A percentile compares a stretch with the other conserved stretches of the same genome.
phyloP scores from a whole-genome alignment of 2,888 invertebrate species.

The Phortica magna region DNA sequence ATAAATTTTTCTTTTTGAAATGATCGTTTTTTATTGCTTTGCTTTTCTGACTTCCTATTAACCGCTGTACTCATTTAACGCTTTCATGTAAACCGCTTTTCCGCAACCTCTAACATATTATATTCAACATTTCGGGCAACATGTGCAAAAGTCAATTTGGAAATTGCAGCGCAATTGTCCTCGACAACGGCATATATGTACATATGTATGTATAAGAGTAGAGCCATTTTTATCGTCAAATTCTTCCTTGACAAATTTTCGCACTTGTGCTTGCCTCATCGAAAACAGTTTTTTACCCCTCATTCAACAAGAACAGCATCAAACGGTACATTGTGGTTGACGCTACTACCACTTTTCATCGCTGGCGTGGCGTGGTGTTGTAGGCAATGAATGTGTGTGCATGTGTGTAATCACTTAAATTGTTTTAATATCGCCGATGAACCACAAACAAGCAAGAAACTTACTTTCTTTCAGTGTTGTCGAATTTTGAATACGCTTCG shows the following conservation, averaged over 20 bases:
- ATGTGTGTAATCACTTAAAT: neutral
- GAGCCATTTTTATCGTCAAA: neutral
- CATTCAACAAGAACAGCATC: neutral
- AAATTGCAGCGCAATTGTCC: slow-evolving; percentile 58
- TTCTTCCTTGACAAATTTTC: neutral
- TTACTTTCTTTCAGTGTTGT: neutral
- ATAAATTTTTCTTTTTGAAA: no score
- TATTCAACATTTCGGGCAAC: slow-evolving; percentile 49
- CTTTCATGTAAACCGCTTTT: neutral
- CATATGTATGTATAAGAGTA: neutral
- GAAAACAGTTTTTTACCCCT: slow-evolving; percentile 20
- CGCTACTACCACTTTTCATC: neutral
- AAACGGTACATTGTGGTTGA: neutral
- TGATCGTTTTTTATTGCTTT: no score
- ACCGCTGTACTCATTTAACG: neutral
- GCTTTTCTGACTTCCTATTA: no score
- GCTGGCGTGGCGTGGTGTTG: neutral
- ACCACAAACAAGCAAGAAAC: neutral
- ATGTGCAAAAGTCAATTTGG: slow-evolving; percentile 73
- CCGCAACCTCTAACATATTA: neutral
- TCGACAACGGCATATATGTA: slow-evolving; percentile 39
- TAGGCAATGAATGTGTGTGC: neutral
- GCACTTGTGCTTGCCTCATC: slow-evolving; percentile 28
- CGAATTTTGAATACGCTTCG: neutral
- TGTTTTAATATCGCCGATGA: neutral